These are phyloP conservation scores for Struthidea cinerea DNA, from an alignment of 2,113 vertebrate species.

Conservation along the genomic window DNA sequence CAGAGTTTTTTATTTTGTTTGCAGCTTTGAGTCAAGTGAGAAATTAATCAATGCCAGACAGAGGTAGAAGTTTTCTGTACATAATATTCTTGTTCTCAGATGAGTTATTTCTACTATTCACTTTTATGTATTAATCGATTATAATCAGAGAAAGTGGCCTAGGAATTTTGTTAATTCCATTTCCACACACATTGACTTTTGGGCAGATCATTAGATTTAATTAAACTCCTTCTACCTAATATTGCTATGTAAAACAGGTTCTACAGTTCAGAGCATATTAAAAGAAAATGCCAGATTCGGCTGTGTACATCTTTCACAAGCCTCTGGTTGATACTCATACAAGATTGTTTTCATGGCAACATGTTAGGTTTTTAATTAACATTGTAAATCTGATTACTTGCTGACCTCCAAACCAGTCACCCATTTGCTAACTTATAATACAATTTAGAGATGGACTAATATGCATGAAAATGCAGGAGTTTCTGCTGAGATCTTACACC, in stretches of 20 bases:
- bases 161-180: slow-evolving; percentile 6
- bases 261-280: neutral
- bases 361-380: slow-evolving; percentile 8
- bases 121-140: slow-evolving; percentile 2
- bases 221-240: slow-evolving; percentile 37
- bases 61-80: neutral
- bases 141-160: slow-evolving; percentile 25
- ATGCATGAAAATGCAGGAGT: neutral
- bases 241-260: neutral
- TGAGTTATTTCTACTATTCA: slow-evolving; percentile 12
- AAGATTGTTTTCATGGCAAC: slow-evolving; percentile 7
- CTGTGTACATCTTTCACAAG: neutral
- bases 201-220: slow-evolving; percentile 38
- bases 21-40: neutral
- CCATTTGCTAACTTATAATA: neutral
- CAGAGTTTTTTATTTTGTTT: neutral
- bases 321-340: neutral
- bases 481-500: neutral
- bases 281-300: neutral
- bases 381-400: slow-evolving; percentile 4
- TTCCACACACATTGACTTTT: slow-evolving; percentile 25
- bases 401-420: neutral
- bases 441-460: neutral
- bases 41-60: neutral
- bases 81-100: neutral